Base-by-base conservation (phyloP, 2,797 vertebrate genomes). In the Molossus alvarezi region DNA sequence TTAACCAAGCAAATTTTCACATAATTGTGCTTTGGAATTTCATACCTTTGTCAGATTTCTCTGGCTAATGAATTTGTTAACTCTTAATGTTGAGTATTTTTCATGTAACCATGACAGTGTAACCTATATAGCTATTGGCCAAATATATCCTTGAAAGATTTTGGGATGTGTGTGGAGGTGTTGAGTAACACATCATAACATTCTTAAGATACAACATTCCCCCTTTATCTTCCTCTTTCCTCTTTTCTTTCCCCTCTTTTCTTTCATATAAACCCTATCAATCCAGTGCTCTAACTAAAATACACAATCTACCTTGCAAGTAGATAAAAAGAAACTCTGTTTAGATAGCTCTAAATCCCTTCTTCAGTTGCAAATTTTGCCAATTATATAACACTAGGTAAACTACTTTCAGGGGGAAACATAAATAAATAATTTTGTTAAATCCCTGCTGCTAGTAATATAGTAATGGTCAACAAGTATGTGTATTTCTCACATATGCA, bases 1-100 rank as follows among this genome's bases (percentile, higher is more conserved):
- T 75, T 58, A 87, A 83, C 77, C 48, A 82, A 95, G 71, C 23
- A 62, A 62, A 84, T 29, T 53, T 88, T 77, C 0, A 53, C 72
- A 58, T 82, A 53, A 58, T n/a, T 67, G 21, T 84, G 83, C 57
- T 95, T 90, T 91, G 57, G 13, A 88, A 88, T 88, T 84, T 91
- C 41, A 93, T 69, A 85, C 23, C 21, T 95, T 20, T 57, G 21
- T 90, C 51, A 64, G 9, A 79, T 80, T 91, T 76, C 60, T 88
- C 57, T 94, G 25, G 21, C 18, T 91, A 51, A 82, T 94, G 84
- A 88, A 57, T 21, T 67, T 60, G 13, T 60, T 88, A 92, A 94
- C 21, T 92, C 14, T 69, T 95, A 84, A 80, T 79, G 27, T 48
- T 88, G 41, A 67, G 5, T 62, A 58, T 67, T 87, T 91, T 84